These are phyloP conservation scores for Crotalus horridus DNA, from an alignment of 2,113 vertebrate genomes.

Conservation along the genomic window DNA sequence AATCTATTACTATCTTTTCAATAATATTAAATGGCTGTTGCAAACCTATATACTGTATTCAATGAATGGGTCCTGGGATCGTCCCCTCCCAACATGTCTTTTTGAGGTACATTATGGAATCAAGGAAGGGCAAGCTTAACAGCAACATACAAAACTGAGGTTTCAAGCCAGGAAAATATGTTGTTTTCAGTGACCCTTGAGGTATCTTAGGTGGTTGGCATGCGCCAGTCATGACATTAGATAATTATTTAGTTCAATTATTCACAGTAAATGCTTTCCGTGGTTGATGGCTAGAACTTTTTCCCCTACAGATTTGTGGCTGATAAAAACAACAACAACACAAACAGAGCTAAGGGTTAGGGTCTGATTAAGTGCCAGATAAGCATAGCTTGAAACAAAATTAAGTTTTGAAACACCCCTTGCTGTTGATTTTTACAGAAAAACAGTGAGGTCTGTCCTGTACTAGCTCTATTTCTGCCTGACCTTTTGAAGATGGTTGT, in stretches of 20 bases:
- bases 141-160: not conserved
- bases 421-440: not conserved
- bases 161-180: not conserved
- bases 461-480: not conserved
- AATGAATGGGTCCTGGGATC: not conserved
- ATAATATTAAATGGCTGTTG: not conserved
- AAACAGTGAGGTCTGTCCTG: not conserved
- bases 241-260: not conserved
- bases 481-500: not conserved
- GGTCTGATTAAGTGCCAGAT: not conserved
- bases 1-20: not conserved
- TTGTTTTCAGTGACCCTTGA: not conserved
- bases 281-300: not conserved
- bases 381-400: not conserved
- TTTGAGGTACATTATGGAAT: not conserved
- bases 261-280: not conserved
- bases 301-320: not conserved
- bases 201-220: not conserved
- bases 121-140: not conserved
- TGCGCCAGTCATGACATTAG: not conserved
- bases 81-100: not conserved
- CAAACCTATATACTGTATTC: not conserved
- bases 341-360: not conserved
- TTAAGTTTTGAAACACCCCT: not conserved
- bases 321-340: not conserved